Conservation (phyloP, 2,888 invertebrate species). For the Torymus auratus region DNA sequence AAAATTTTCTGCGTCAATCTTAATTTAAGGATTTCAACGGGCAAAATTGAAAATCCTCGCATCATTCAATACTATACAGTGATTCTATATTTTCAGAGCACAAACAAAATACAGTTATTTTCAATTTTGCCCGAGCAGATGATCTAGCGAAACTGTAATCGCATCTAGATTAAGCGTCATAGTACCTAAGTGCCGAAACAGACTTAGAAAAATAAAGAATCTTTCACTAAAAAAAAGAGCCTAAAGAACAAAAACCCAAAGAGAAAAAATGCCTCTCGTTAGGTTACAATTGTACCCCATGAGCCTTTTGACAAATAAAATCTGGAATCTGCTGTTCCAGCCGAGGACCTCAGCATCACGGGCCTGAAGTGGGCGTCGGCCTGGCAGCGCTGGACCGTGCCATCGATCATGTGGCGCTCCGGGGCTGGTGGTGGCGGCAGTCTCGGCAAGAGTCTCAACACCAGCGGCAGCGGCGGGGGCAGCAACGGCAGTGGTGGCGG, state of each 20-base stretch:
- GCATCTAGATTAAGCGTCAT: slow-evolving; percentile 33
- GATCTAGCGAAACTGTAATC: slow-evolving; percentile 35
- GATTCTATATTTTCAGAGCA: background rate
- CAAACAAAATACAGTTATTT: slow-evolving; percentile 15
- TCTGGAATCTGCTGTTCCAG: slow-evolving; percentile 76
- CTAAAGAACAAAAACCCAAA: background rate
- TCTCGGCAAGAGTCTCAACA: slow-evolving; percentile 70
- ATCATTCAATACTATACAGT: no score
- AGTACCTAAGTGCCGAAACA: slow-evolving; percentile 30
- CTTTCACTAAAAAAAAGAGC: background rate
- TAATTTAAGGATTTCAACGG: background rate
- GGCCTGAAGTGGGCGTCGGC: slow-evolving; percentile 83
- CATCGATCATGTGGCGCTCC: slow-evolving; percentile 76
- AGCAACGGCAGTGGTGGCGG: slow-evolving; percentile 62
- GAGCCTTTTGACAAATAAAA: slow-evolving; percentile 52
- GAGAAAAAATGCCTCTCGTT: slow-evolving; percentile 3
- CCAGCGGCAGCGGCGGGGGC: slow-evolving; percentile 53
- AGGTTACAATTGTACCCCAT: slow-evolving; percentile 38
- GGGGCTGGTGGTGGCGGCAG: slow-evolving; percentile 63
- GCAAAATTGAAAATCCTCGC: no score
- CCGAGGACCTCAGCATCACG: slow-evolving; percentile 86
- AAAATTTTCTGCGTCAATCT: slow-evolving; percentile 17
- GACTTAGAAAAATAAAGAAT: background rate
- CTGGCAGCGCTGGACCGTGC: slow-evolving; percentile 79
- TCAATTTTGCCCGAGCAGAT: slow-evolving; percentile 5